Percentiles rank a stretch among this genome's conserved stretches.
Conservation (phyloP, 2,797 vertebrate species). For the Syngnathus rostellatus region DNA sequence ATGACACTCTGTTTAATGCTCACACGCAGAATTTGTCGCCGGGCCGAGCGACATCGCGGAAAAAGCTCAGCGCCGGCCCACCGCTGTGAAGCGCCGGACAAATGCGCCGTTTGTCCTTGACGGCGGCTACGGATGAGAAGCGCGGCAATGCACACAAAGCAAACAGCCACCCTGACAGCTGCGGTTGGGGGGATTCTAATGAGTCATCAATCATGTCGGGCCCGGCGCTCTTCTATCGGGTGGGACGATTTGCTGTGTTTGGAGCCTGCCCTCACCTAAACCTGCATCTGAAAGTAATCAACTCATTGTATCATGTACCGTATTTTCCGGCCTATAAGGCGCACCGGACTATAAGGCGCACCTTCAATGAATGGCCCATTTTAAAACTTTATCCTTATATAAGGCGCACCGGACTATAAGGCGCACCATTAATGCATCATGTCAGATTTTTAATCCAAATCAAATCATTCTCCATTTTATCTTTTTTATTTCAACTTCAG, state of each 20-base stretch:
- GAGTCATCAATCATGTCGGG: conserved; percentile 23
- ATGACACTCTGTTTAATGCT: conserved; percentile 4
- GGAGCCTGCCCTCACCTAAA: not conserved
- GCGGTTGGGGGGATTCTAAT: conserved; percentile 17
- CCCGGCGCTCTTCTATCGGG: conserved; percentile 9
- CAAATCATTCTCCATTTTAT: too few species aligned
- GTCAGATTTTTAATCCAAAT: too few species aligned
- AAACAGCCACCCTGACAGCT: conserved; percentile 21
- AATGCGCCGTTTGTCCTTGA: conserved; percentile 58
- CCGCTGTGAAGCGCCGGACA: conserved; percentile 34
- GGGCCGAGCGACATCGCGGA: not conserved
- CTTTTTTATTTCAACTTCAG: too few species aligned
- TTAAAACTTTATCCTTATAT: too few species aligned
- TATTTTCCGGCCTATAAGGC: too few species aligned
- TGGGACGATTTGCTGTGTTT: too few species aligned
- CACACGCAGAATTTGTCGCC: conserved; percentile 12
- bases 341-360: too few species aligned
- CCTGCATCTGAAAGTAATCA: not conserved
- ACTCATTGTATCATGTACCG: not conserved
- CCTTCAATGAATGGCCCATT: too few species aligned
- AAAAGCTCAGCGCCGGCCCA: not conserved
- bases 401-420: too few species aligned
- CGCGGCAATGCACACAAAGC: conserved; percentile 10
- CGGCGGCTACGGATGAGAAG: conserved; percentile 30
- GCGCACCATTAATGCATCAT: too few species aligned